Conservation (phyloP, 1,140 invertebrate genomes). For the Bilobella aurantiaca region DNA sequence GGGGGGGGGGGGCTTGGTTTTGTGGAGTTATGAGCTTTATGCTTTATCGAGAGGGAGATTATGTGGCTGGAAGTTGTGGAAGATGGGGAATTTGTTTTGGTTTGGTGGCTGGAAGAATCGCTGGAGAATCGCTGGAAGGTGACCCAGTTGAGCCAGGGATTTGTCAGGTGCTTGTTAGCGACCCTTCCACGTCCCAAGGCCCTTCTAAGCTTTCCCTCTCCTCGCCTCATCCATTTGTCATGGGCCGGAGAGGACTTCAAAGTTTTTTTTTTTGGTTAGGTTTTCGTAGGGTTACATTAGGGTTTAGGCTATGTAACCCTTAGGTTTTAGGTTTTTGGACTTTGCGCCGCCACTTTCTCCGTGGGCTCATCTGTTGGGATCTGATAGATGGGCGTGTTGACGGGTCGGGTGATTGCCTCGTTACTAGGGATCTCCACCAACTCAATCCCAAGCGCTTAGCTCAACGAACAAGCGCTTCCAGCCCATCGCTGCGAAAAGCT, state of each 20-base stretch:
- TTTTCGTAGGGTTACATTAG: too few relatives aligned
- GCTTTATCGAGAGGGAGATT: neutral
- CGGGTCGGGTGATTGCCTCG: constrained; percentile 36
- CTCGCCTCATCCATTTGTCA: constrained; percentile 35
- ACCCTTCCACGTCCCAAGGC: constrained; percentile 35
- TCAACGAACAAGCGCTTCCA: constrained; percentile 9
- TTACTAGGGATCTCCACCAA: constrained; percentile 36
- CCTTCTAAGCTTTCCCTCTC: constrained; percentile 36
- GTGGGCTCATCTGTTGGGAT: constrained; percentile 26
- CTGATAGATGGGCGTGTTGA: constrained; percentile 36
- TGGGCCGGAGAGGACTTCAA: too few relatives aligned
- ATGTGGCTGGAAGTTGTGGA: neutral
- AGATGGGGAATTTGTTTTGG: neutral
- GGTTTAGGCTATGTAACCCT: too few relatives aligned
- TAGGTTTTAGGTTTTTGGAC: too few relatives aligned
- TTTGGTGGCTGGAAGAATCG: neutral
- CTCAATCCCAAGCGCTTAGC: constrained; percentile 35
- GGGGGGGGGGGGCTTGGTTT: too few relatives aligned
- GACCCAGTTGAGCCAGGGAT: constrained; percentile 36
- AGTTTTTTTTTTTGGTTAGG: too few relatives aligned
- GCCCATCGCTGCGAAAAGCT: constrained; percentile 10
- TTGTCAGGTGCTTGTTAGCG: constrained; percentile 36
- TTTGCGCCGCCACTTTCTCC: too few relatives aligned
- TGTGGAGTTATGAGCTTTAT: constrained; percentile 5
- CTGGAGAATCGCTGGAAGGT: constrained; percentile 14